Base-by-base conservation (phyloP, 2,797 vertebrate genomes). In the Alosa sapidissima region DNA sequence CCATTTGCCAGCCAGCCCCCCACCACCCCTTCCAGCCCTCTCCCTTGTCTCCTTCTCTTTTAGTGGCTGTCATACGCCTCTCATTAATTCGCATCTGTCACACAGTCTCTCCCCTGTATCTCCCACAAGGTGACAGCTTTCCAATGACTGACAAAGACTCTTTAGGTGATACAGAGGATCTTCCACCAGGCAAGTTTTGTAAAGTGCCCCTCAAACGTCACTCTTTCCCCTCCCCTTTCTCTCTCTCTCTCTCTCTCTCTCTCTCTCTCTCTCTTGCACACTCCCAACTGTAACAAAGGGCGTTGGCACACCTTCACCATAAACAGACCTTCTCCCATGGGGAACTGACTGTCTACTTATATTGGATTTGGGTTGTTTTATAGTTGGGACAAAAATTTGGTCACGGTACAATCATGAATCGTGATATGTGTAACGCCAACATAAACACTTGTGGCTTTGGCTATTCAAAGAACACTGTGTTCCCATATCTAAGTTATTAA, bases 141-240 rank as follows among this genome's bases (percentile, higher is more conserved):
- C 93, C 94, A 91, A 89, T 92, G 94, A 96, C 92, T 93, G 94
- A 94, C 94, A 95, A 94, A 95, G 93, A 92, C 93, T 95, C 94
- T 96, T 93, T 93, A 93, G 93, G 95, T 93, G 90, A 92, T 93
- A 95, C 95, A 95, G 94, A 96, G 94, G 91, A 95, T 95, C 94
- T 94, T 95, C 92, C 92, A 93, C 94, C 92, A 93, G 86, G 91
- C 82, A 89, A 91, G 89, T 95, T 92, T 94, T 94, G 91, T 92
- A 94, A 92, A 92, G 95, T 95, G 93, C 95, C 95, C 95, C 95
- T 96, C 95, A 96, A 96, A 96, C 94, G 95, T 96, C 95, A 96
- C 94, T 95, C 94, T 93, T 93, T 92, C 93, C 90, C 93, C 91
- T 85, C 81, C 87, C 84, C 36, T 83, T 24, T 47, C 47, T 78